These are phyloP conservation scores for Podilymbus podiceps DNA, from an alignment of 2,113 vertebrate genomes.

Conservation along the genomic window DNA sequence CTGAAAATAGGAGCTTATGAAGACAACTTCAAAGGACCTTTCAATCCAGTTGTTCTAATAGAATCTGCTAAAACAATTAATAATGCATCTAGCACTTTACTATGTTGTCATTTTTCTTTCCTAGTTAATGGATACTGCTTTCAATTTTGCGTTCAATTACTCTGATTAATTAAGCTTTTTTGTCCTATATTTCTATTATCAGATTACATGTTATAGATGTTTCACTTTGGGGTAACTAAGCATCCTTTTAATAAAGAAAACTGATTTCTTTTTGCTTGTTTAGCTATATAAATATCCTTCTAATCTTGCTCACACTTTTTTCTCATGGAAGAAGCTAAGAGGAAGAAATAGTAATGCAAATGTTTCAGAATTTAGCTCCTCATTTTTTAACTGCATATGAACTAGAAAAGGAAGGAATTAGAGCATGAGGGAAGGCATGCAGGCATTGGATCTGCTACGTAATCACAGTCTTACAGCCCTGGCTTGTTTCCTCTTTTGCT, in stretches of 20 bases:
- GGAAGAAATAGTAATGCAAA: not conserved
- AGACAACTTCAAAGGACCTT: conserved; percentile 45
- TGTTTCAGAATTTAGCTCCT: not conserved
- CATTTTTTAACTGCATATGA: not conserved
- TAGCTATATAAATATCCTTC: conserved; percentile 5
- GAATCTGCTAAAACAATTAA: conserved; percentile 63
- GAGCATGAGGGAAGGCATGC: not conserved
- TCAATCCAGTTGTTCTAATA: conserved; percentile 49
- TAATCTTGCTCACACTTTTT: not conserved
- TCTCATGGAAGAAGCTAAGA: not conserved
- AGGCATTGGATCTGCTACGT: not conserved
- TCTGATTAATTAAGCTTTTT: conserved; percentile 54
- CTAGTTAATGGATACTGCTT: conserved; percentile 43
- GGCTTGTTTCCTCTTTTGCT: not conserved
- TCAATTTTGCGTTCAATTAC: conserved; percentile 44
- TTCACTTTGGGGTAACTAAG: conserved; percentile 42
- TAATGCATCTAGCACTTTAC: conserved; percentile 45
- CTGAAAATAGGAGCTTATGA: conserved; percentile 13
- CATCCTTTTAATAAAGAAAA: conserved; percentile 22
- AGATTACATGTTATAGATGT: conserved; percentile 31
- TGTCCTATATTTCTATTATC: conserved; percentile 26
- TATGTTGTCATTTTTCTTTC: conserved; percentile 48
- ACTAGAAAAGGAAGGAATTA: not conserved
- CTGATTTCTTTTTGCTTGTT: conserved; percentile 12
- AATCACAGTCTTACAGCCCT: not conserved